phyloP scores from a whole-genome alignment of 2,888 invertebrate species.

The Mantis religiosa region DNA sequence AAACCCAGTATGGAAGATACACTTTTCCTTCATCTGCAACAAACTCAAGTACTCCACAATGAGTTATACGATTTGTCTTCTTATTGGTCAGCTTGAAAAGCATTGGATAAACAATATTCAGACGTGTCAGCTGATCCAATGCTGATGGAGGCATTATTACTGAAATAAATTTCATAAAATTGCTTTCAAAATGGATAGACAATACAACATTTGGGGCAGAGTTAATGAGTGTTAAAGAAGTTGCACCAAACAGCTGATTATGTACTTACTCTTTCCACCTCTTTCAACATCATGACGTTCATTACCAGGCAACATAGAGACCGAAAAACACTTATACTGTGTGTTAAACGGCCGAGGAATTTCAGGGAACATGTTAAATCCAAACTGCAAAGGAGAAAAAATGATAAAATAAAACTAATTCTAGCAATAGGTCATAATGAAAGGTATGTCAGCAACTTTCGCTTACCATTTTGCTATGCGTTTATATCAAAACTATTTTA shows the following conservation, averaged over 20 bases:
- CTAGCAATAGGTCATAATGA: neutral
- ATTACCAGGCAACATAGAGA: constrained; percentile 91
- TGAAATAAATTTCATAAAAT: constrained; percentile 40
- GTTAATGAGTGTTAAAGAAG: too few species aligned
- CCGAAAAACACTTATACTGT: constrained; percentile 87
- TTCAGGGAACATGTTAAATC: constrained; percentile 85
- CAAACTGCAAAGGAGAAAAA: constrained; percentile 50
- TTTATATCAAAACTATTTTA: neutral
- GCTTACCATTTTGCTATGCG: neutral
- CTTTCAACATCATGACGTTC: constrained; percentile 91
- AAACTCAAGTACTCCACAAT: constrained; percentile 96
- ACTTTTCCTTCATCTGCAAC: constrained; percentile 98
- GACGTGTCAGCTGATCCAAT: constrained; percentile 82
- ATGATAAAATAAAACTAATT: neutral
- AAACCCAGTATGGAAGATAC: constrained; percentile 96
- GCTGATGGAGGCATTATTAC: constrained; percentile 98
- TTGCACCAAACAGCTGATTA: too few species aligned
- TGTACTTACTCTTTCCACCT: constrained; percentile 88
- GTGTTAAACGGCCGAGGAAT: constrained; percentile 75
- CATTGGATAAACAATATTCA: constrained; percentile 98
- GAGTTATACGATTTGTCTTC: constrained; percentile 78
- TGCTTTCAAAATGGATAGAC: too few species aligned
- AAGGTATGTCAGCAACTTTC: too few species aligned
- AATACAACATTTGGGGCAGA: too few species aligned
- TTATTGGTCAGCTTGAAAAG: constrained; percentile 91